Conservation (phyloP, 2,888 invertebrate genomes). For the Heliconius ethilla region DNA sequence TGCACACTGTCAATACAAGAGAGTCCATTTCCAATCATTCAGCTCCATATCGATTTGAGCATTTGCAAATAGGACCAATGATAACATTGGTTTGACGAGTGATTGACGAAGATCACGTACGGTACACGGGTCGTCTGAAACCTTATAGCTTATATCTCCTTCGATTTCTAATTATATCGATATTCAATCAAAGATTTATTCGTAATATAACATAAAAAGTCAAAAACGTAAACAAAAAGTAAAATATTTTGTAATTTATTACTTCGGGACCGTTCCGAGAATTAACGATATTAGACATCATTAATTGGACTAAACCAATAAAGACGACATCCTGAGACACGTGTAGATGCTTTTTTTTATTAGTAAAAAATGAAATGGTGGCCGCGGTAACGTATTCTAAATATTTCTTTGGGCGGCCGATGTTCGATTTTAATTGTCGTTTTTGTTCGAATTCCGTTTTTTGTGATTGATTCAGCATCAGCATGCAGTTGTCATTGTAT, state of each 20-base stretch:
- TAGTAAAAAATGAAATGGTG: constrained; percentile 52
- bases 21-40: constrained; percentile 76
- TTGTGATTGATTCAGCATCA: constrained; percentile 79
- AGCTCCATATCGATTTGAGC: constrained; percentile 62
- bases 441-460: constrained; percentile 81
- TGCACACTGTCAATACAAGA: constrained; percentile 72
- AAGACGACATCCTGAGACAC: constrained; percentile 76
- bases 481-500: constrained; percentile 78
- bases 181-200: constrained; percentile 33
- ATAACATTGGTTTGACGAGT: constrained; percentile 57
- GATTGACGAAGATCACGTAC: constrained; percentile 38
- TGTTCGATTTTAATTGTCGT: constrained; percentile 76
- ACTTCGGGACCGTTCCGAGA: constrained; percentile 62
- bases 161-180: constrained; percentile 26
- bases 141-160: background rate
- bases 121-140: background rate
- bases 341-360: constrained; percentile 62
- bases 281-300: constrained; percentile 69
- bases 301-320: constrained; percentile 80
- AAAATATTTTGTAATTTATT: constrained; percentile 63
- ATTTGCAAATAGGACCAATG: constrained; percentile 71
- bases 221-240: constrained; percentile 38
- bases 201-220: constrained; percentile 30
- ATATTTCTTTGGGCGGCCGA: constrained; percentile 75
- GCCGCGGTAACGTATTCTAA: constrained; percentile 69